Conservation (phyloP, 2,888 invertebrate species). For the Listrodromus nycthemerus region DNA sequence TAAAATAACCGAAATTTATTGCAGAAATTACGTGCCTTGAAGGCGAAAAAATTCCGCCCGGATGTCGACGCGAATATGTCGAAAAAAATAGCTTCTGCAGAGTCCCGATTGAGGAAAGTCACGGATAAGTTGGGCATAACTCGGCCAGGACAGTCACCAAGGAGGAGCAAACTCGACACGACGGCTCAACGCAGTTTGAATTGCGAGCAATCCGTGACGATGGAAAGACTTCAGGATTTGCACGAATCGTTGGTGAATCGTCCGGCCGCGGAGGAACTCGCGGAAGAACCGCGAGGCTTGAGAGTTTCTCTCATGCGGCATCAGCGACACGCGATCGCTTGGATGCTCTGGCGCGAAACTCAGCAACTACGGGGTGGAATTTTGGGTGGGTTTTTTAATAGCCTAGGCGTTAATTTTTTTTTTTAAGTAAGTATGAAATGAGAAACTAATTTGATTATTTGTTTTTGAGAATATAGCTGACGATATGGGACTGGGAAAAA, state of each 20-base stretch:
- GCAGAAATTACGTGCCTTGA: conserved; percentile 71
- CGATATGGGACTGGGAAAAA: conserved; percentile 94
- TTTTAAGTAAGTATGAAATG: too few species aligned
- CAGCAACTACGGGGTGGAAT: conserved; percentile 95
- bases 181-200: conserved; percentile 89
- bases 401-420: too few species aligned
- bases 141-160: neutral
- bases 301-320: conserved; percentile 91
- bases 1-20: conserved; percentile 35
- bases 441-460: neutral
- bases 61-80: conserved; percentile 88
- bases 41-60: conserved; percentile 85
- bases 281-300: conserved; percentile 88
- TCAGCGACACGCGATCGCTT: conserved; percentile 93
- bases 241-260: conserved; percentile 90
- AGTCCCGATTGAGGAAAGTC: conserved; percentile 85
- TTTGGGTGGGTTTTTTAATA: too few species aligned
- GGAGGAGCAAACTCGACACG: conserved; percentile 72
- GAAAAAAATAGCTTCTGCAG: conserved; percentile 85
- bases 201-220: conserved; percentile 89
- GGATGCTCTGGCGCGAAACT: conserved; percentile 95
- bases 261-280: conserved; percentile 87
- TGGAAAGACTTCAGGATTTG: conserved; percentile 90
- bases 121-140: conserved; percentile 83
- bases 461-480: conserved; percentile 85